A percentile compares a stretch with the other conserved stretches of the same genome.
These are phyloP conservation scores for Scytalopus superciliaris DNA, from an alignment of 2,113 vertebrate species.

Conservation along the genomic window DNA sequence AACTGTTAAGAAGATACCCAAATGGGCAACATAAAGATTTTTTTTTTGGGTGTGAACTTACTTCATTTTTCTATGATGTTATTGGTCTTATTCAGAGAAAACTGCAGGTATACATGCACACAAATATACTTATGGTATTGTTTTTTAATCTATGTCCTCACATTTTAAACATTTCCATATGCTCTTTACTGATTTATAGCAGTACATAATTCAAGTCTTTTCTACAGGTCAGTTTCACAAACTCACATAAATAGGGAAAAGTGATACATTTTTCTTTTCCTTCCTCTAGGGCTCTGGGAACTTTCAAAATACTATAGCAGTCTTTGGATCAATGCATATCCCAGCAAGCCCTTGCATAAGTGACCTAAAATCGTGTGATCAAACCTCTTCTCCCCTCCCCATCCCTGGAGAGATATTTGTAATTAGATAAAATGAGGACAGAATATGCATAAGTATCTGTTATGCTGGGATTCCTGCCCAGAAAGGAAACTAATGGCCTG, in stretches of 20 bases:
- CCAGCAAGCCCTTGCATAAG: constrained; percentile 44
- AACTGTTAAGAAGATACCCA: background rate
- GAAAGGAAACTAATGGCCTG: constrained; percentile 68
- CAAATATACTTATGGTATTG: background rate
- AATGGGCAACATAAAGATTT: background rate
- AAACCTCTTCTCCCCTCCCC: constrained; percentile 64
- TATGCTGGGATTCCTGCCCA: constrained; percentile 76
- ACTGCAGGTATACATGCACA: background rate
- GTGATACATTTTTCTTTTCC: background rate
- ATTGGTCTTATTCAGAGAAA: background rate
- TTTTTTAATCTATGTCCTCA: background rate
- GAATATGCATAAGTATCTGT: constrained; percentile 78
- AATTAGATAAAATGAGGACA: constrained; percentile 80
- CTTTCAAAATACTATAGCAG: constrained; percentile 16
- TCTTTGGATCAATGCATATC: constrained; percentile 51
- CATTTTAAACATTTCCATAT: constrained; percentile 16
- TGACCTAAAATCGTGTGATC: constrained; percentile 75
- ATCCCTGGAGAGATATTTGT: constrained; percentile 69
- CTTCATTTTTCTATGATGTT: background rate
- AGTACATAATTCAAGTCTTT: background rate
- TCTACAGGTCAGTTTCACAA: background rate
- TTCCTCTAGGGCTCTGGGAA: constrained; percentile 23
- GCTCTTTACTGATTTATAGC: constrained; percentile 10
- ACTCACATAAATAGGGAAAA: constrained; percentile 11
- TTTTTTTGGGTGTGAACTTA: background rate